Evolutionary conservation across 2,888 invertebrate species (phyloP), one percentile per base, ranked within the genome.

Genomic region (Nephrotoma flavescens): DNA sequence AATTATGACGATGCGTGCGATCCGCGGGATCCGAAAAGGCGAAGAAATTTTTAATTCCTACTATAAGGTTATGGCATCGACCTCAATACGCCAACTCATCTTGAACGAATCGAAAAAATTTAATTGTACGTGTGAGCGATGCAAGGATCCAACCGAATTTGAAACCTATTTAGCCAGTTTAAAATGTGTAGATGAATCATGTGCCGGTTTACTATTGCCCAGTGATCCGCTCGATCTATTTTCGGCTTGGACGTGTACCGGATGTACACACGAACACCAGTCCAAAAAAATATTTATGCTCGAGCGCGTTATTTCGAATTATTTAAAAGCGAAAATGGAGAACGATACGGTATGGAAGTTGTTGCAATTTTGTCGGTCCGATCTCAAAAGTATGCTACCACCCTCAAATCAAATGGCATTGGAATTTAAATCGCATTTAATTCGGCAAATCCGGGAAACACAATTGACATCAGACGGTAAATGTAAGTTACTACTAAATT

Each of bases 41-140:
- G 94, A 94, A 44, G 92, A 94, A 88, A 94, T 96, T 86, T 94
- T 94, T 57, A 94, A 94, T 0, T 95, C 95, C 0, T 96, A 96
- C 89, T 95, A 95, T 0, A 95, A 95, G 90, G 92, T 94, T 41
- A 91, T 96, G 41, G 95, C 95, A 93, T 95, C 95, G 31, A 96
- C 96, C 41, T 92, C 94, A 86, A 94, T 94, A 87, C 92, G 96
- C 86, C 91, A 94, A 90, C 92, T 93, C 89, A 94, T 94, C 90
- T 91, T 96, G 6, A 93, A 92, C 89, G 92, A 92, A 88, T 92
- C 93, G n/a, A 96, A 96, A 91, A 94, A 94, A 89, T 95, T 96
- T 89, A 92, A 93, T 85, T 96, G 96, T 89, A 91, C 91, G 87
- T 96, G 96, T 89, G 91, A 92, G 1, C 92, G 96, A 88, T 96